Evolutionary conservation across 2,888 invertebrate species (phyloP), one percentile per base, ranked within the genome.

Genomic region (Tachina lurida): DNA sequence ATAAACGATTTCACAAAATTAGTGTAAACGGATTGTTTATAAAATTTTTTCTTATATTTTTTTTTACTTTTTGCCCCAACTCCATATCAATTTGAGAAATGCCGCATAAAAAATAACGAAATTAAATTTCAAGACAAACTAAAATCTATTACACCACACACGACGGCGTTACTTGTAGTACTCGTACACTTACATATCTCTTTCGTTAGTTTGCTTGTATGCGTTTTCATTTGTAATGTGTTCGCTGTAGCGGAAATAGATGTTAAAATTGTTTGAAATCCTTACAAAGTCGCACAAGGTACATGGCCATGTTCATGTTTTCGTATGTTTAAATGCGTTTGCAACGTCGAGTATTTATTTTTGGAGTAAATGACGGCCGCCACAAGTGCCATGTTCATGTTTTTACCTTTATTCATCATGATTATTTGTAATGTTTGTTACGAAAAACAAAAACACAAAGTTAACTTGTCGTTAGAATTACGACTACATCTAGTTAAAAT

Each of bases 181-280:
- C 22, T 49, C 31, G 52, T 41, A 47, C n/a, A 10, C 43, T 17
- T 63, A n/a, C n/a, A n/a, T n/a, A 45, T 56, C 10, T 67, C 41
- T 76, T 68, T 4, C 31, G 13, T 67, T 49, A 22, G 78, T 54
- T 63, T 45, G 54, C 5, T 41, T 49, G 54, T 39, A n/a, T 15
- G 63, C 13, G 56, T 52, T 54, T 39, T 54, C 31, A 71, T 70
- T 81, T 74, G 45, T 60, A 68, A 60, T 67, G 60, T 76, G 74
- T 68, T 58, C 75, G 67, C 54, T 79, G 75, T 67, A 73, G 31
- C 83, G 86, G 79, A 86, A 86, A 86, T 83, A 80, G 67, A 86
- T 80, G 86, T 86, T 76, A 60, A 83, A 86, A 83, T 86, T 83
- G 62, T 76, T 83, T 80, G 71, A 67, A 86, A 82, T 79, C 79